A percentile compares a stretch with the other conserved stretches of the same genome.
Evolutionary conservation across 1,140 invertebrate species (phyloP).

Genomic region (Drosophila melanogaster): DNA sequence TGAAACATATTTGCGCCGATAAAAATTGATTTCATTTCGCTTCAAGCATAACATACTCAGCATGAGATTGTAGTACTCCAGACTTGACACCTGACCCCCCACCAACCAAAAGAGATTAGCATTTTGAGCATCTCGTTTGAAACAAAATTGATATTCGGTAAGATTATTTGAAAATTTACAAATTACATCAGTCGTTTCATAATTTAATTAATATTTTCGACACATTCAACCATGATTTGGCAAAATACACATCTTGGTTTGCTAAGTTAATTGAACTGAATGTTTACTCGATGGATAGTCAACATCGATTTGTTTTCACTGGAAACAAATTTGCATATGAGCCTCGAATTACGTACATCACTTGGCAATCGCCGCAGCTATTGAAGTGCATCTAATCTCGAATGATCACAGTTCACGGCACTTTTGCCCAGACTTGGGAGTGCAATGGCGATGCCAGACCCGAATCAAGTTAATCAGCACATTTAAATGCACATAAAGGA

Average conservation of each 20-base stretch:
- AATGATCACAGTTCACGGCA: slow-evolving; percentile 32
- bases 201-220: slow-evolving; percentile 13
- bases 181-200: slow-evolving; percentile 8
- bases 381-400: slow-evolving; percentile 44
- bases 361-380: slow-evolving; percentile 40
- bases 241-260: not conserved
- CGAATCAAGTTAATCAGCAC: slow-evolving; percentile 69
- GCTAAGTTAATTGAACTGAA: slow-evolving; percentile 4
- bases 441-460: slow-evolving; percentile 22
- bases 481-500: slow-evolving; percentile 56
- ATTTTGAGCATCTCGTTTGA: slow-evolving; percentile 3
- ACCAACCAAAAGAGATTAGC: not conserved
- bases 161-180: slow-evolving; percentile 26
- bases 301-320: too few relatives aligned
- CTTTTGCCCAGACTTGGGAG: slow-evolving; percentile 7
- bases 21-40: slow-evolving; percentile 41
- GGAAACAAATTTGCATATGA: slow-evolving; percentile 23
- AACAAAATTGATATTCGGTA: slow-evolving; percentile 3
- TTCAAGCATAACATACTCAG: slow-evolving; percentile 29
- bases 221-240: not conserved
- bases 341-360: slow-evolving; percentile 35
- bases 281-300: not conserved
- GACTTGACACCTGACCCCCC: slow-evolving; percentile 7
- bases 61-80: slow-evolving; percentile 19
- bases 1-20: slow-evolving; percentile 39